A percentile compares a stretch with the other conserved stretches of the same genome.
phyloP scores from a whole-genome alignment of 2,797 vertebrate species.

The Lagocephalus sceleratus region DNA sequence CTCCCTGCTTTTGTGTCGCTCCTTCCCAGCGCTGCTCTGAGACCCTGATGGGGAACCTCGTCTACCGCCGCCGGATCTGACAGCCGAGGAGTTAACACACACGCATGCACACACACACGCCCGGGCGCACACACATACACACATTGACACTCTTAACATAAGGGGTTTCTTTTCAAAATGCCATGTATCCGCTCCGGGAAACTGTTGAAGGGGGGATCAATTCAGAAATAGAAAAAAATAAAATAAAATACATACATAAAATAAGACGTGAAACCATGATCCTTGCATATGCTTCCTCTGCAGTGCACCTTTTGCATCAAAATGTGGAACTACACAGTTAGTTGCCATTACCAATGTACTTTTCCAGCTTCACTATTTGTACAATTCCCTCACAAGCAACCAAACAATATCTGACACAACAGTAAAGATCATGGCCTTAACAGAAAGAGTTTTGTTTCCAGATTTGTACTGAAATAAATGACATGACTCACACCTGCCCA shows the following conservation, averaged over 20 bases:
- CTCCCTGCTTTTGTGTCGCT: constrained; percentile 69
- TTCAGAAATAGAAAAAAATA: constrained; percentile 1
- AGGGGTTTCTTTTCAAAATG: constrained; percentile 33
- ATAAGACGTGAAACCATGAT: not conserved
- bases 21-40: constrained; percentile 35
- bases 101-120: constrained; percentile 8
- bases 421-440: too few species aligned
- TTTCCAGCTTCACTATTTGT: too few species aligned
- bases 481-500: too few species aligned
- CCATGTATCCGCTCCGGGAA: constrained; percentile 11
- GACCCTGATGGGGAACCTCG: constrained; percentile 34
- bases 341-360: too few species aligned
- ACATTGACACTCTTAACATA: constrained; percentile 28
- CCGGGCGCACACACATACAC: constrained; percentile 17
- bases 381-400: too few species aligned
- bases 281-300: not conserved
- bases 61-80: constrained; percentile 33
- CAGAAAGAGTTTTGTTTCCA: too few species aligned
- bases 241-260: too few species aligned
- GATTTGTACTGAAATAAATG: too few species aligned
- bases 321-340: not conserved
- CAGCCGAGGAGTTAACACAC: constrained; percentile 22
- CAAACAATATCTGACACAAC: too few species aligned
- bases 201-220: constrained; percentile 21
- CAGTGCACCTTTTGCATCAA: not conserved